Conservation (phyloP, 2,888 invertebrate species). For the Oegoconia quadripuncta region DNA sequence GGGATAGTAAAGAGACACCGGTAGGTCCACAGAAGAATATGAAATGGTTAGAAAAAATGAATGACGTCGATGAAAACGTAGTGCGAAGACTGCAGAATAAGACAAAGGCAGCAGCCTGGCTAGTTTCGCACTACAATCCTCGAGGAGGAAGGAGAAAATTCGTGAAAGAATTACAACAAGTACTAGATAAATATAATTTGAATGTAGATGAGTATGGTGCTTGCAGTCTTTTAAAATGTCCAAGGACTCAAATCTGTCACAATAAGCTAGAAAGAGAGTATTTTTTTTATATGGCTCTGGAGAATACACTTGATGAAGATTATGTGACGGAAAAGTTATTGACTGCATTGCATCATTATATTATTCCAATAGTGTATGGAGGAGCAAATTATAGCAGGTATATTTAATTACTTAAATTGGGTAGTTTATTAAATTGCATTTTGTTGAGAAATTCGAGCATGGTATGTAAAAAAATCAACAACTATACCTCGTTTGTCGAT, state of each 20-base stretch:
- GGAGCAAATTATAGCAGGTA: constrained; percentile 53
- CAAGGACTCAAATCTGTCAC: background rate
- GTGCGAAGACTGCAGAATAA: constrained; percentile 26
- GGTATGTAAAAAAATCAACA: too few species aligned
- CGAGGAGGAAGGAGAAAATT: constrained; percentile 22
- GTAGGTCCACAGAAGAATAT: constrained; percentile 27
- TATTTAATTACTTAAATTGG: too few species aligned
- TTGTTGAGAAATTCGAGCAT: too few species aligned
- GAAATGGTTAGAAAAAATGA: constrained; percentile 24
- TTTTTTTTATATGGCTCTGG: constrained; percentile 35
- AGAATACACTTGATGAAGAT: constrained; percentile 34
- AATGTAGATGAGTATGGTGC: constrained; percentile 29
- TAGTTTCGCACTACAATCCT: constrained; percentile 32
- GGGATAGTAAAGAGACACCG: constrained; percentile 19
- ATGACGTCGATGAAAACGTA: constrained; percentile 20
- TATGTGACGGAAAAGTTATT: constrained; percentile 34
- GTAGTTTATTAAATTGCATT: too few species aligned
- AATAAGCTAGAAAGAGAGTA: constrained; percentile 26
- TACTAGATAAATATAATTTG: constrained; percentile 19
- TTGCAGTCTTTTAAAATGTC: constrained; percentile 22
- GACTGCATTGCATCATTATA: constrained; percentile 62
- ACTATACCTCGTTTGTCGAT: too few species aligned
- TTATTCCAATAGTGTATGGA: constrained; percentile 81
- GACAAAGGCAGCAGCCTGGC: constrained; percentile 33
- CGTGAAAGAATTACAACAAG: constrained; percentile 16